Percentiles rank a stretch among this genome's conserved stretches.
Conservation (phyloP, 1,140 invertebrate species). For the Aphaenogaster floridana region DNA sequence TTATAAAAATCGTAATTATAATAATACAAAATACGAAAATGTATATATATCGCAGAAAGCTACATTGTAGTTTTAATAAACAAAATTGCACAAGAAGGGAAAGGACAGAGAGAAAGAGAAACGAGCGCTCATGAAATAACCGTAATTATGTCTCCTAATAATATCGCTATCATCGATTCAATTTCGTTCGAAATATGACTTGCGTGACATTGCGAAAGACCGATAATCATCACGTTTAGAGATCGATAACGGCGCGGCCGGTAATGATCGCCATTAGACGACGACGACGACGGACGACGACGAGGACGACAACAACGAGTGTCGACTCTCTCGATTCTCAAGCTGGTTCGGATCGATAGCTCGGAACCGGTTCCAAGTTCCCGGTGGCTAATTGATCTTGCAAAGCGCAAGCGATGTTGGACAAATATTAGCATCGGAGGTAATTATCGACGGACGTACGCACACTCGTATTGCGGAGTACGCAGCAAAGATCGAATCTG, state of each 20-base stretch:
- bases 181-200: slow-evolving; percentile 58
- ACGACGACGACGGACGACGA: not conserved
- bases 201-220: slow-evolving; percentile 55
- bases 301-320: slow-evolving; percentile 8
- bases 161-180: slow-evolving; percentile 59
- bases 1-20: not conserved
- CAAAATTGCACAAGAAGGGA: not conserved
- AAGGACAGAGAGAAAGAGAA: not conserved
- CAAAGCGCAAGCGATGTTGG: slow-evolving; percentile 51
- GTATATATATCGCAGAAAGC: not conserved
- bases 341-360: slow-evolving; percentile 48
- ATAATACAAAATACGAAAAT: not conserved
- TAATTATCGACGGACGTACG: slow-evolving; percentile 54
- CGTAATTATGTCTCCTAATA: slow-evolving; percentile 57
- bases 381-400: slow-evolving; percentile 62
- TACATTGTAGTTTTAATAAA: not conserved
- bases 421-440: slow-evolving; percentile 63
- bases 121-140: slow-evolving; percentile 9
- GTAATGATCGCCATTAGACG: slow-evolving; percentile 60
- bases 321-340: slow-evolving; percentile 56
- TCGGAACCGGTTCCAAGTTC: slow-evolving; percentile 57
- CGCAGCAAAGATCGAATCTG: slow-evolving; percentile 20
- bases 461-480: slow-evolving; percentile 15
- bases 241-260: slow-evolving; percentile 57
- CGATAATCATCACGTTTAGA: slow-evolving; percentile 63